These are phyloP conservation scores for Vanessa tameamea DNA, from an alignment of 1,140 invertebrate genomes.

Conservation along the genomic window DNA sequence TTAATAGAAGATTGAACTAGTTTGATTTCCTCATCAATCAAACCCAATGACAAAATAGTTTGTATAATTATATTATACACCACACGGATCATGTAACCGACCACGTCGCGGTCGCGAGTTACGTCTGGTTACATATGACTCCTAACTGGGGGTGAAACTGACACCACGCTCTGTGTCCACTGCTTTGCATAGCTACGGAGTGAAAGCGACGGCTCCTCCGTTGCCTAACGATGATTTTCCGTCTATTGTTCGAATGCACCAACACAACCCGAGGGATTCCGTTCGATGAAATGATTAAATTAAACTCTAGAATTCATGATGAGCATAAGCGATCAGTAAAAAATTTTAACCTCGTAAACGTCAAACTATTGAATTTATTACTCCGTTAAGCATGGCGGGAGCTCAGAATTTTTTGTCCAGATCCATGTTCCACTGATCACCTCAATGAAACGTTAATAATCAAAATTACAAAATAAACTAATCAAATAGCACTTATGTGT, in stretches of 20 bases:
- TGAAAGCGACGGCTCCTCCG: slow-evolving; percentile 18
- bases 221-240: slow-evolving; percentile 8
- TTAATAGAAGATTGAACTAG: too few species aligned
- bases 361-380: too few species aligned
- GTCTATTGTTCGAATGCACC: not conserved
- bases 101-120: not conserved
- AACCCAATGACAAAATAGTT: not conserved
- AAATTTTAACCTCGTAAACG: too few species aligned
- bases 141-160: slow-evolving; percentile 40
- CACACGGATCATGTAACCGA: not conserved
- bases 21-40: too few species aligned
- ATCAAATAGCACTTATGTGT: too few species aligned
- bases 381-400: too few species aligned
- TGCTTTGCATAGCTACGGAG: slow-evolving; percentile 6
- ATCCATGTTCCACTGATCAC: too few species aligned
- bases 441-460: too few species aligned
- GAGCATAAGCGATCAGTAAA: too few species aligned
- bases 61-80: not conserved
- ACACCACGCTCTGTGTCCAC: slow-evolving; percentile 12
- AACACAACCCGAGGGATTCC: not conserved
- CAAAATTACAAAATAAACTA: too few species aligned
- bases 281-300: not conserved
- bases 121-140: slow-evolving; percentile 14
- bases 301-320: too few species aligned
- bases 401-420: too few species aligned